Evolutionary conservation across 2,888 invertebrate species (phyloP).

Genomic region (Drosophila mettleri): DNA sequence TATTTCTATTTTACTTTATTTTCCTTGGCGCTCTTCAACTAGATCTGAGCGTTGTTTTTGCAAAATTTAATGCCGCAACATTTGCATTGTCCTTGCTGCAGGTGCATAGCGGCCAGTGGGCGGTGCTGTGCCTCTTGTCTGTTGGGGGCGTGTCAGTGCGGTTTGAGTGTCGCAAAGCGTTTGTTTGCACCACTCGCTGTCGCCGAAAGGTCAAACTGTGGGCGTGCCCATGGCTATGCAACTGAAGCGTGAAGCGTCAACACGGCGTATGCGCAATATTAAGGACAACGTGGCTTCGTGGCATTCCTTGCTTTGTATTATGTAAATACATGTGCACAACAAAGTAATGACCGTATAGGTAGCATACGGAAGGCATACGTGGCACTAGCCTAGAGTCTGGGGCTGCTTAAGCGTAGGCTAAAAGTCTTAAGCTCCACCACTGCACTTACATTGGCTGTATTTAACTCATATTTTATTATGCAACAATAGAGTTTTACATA

Average conservation of each 20-base stretch:
- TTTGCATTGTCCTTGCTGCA: slow-evolving; percentile 25
- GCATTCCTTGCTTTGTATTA: slow-evolving; percentile 33
- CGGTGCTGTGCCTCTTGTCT: slow-evolving; percentile 12
- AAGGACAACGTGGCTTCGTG: slow-evolving; percentile 15
- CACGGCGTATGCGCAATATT: slow-evolving; percentile 47
- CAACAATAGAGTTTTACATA: background rate
- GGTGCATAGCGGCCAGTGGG: slow-evolving; percentile 31
- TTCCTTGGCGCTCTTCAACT: slow-evolving; percentile 14
- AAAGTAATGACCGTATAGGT: slow-evolving; percentile 26
- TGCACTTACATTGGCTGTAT: background rate
- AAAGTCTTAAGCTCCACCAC: background rate
- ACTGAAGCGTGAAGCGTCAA: slow-evolving; percentile 47
- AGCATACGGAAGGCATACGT: background rate
- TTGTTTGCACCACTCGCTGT: slow-evolving; percentile 31
- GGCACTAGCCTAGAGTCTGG: no score
- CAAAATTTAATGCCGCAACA: slow-evolving; percentile 43
- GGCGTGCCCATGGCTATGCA: slow-evolving; percentile 39
- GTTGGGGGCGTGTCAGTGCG: slow-evolving; percentile 36
- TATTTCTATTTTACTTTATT: slow-evolving; percentile 8
- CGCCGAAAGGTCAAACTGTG: slow-evolving; percentile 42
- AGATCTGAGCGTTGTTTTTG: slow-evolving; percentile 23
- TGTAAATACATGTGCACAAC: slow-evolving; percentile 43
- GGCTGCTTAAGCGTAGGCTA: background rate
- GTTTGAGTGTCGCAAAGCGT: slow-evolving; percentile 44
- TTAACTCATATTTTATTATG: no score